Evolutionary conservation across 2,113 vertebrate genomes (phyloP).

Genomic region (Planiliza haematocheilus): DNA sequence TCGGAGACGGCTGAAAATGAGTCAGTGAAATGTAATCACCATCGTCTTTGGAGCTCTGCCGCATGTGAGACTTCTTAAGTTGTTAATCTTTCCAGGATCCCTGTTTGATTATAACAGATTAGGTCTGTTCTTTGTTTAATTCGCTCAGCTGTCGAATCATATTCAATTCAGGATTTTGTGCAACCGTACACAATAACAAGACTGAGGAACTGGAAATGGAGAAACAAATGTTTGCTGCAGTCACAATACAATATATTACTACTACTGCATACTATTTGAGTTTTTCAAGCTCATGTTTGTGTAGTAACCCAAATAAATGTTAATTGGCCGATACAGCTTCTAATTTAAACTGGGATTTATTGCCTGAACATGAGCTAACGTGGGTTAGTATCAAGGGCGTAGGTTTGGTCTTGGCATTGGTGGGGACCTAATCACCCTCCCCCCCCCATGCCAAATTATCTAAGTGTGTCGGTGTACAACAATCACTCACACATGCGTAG

Average conservation of each 20-base stretch:
- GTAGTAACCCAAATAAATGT: not conserved
- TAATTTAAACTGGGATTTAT: too few relatives aligned
- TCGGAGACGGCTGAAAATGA: constrained; percentile 24
- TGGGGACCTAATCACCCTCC: too few relatives aligned
- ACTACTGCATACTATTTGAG: too few relatives aligned
- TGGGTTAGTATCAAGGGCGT: too few relatives aligned
- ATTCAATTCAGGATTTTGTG: constrained; percentile 8
- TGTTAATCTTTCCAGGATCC: constrained; percentile 16
- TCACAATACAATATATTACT: not conserved
- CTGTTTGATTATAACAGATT: constrained; percentile 27
- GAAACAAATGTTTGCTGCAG: not conserved
- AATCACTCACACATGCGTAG: too few relatives aligned
- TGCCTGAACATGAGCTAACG: too few relatives aligned
- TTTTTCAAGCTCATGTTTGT: not conserved
- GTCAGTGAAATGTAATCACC: not conserved
- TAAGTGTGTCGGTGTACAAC: too few relatives aligned
- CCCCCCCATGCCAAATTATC: too few relatives aligned
- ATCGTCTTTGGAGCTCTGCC: not conserved
- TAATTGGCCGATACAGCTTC: not conserved
- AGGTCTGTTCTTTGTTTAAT: constrained; percentile 22
- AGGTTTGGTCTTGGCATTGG: too few relatives aligned
- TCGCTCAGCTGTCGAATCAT: constrained; percentile 25
- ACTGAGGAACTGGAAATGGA: not conserved
- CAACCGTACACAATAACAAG: constrained; percentile 1
- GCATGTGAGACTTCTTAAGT: constrained; percentile 6